These are phyloP conservation scores for Hippopotamyrus pictus DNA, from an alignment of 2,797 vertebrate species.

Conservation along the genomic window DNA sequence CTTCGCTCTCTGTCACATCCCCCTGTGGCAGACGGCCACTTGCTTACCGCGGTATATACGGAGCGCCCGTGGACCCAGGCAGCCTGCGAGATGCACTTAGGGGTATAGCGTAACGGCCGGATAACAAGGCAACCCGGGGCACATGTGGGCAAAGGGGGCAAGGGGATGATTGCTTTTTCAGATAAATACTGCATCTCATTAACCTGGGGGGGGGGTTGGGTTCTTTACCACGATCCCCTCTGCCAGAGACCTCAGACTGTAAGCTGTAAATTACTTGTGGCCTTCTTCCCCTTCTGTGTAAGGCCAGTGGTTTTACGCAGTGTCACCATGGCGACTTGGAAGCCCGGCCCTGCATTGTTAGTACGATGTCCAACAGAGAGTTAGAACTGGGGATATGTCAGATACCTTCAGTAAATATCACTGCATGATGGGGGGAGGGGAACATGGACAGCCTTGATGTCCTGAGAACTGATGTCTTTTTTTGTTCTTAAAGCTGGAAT, in stretches of 20 bases:
- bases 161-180: background rate
- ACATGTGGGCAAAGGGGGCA: background rate
- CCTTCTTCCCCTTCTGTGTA: background rate
- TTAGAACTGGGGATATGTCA: background rate
- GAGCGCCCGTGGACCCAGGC: background rate
- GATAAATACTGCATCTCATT: constrained; percentile 13
- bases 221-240: background rate
- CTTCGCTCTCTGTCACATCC: background rate
- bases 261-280: background rate
- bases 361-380: background rate
- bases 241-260: background rate
- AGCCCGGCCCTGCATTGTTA: background rate
- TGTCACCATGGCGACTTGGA: background rate
- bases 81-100: background rate
- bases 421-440: background rate
- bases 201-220: background rate
- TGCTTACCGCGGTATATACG: background rate
- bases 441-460: background rate
- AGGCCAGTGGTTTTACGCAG: background rate
- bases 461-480: background rate
- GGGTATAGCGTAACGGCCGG: background rate
- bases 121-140: background rate
- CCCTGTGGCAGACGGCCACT: background rate
- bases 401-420: background rate
- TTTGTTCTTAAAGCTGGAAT: background rate